Evolutionary conservation across 2,888 invertebrate species (phyloP).

Genomic region (Pecten maximus): DNA sequence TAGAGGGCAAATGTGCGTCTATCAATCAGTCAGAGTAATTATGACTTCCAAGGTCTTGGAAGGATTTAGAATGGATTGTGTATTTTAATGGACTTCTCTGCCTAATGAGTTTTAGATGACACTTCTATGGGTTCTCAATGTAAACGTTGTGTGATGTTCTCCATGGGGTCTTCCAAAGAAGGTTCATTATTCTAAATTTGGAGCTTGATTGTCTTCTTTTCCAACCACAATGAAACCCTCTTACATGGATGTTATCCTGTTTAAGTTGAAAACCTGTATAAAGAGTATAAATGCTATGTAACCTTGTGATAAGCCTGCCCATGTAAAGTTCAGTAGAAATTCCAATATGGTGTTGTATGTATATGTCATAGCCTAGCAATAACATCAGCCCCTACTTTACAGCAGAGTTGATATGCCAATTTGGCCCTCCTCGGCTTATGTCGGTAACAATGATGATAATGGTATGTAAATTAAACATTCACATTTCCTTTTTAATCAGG

Average conservation of each 20-base stretch:
- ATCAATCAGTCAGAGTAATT: not conserved
- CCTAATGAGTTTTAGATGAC: constrained; percentile 15
- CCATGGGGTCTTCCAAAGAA: not conserved
- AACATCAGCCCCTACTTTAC: too few species aligned
- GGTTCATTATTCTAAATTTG: not conserved
- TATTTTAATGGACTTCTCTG: not conserved
- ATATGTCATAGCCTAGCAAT: too few species aligned
- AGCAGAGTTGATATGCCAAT: too few species aligned
- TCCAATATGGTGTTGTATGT: too few species aligned
- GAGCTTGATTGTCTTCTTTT: not conserved
- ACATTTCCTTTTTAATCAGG: too few species aligned
- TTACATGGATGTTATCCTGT: not conserved
- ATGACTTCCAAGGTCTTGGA: not conserved
- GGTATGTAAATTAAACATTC: too few species aligned
- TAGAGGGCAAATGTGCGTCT: not conserved
- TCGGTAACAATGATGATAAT: too few species aligned
- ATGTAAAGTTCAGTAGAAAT: too few species aligned
- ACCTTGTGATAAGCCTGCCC: too few species aligned
- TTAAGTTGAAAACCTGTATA: not conserved
- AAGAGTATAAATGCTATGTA: too few species aligned
- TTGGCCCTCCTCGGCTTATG: too few species aligned
- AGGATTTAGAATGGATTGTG: not conserved
- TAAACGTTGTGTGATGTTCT: not conserved
- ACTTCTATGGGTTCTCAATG: not conserved
- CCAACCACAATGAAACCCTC: not conserved